Percentiles rank a stretch among this genome's conserved stretches.
phyloP scores from a whole-genome alignment of 30 jellyfish, hydroid and myxozoan genomes.

The Chironex yamaguchii region DNA sequence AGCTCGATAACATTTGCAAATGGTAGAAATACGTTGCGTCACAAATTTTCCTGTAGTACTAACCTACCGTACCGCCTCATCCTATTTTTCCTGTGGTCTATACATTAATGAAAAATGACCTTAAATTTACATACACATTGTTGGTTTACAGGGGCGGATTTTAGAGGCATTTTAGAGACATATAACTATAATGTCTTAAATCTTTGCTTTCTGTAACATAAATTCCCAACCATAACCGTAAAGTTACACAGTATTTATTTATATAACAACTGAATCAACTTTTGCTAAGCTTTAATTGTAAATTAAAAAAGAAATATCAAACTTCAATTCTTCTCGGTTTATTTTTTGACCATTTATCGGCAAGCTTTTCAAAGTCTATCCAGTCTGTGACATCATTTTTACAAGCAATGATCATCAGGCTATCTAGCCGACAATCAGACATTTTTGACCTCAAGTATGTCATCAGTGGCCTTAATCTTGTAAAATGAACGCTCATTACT shows the following conservation, averaged over 20 bases:
- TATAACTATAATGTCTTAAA: neutral
- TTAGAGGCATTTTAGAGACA: no score
- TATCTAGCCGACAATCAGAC: slow-evolving; percentile 24
- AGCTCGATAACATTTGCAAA: no score
- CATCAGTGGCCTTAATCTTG: no score
- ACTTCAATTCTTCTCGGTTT: slow-evolving; percentile 19
- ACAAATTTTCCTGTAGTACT: no score
- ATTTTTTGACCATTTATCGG: slow-evolving; percentile 31
- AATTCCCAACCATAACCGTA: neutral
- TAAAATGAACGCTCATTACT: no score
- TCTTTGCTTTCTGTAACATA: slow-evolving; percentile 3
- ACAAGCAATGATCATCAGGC: slow-evolving; percentile 27
- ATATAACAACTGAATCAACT: neutral
- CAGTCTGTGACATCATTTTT: slow-evolving; percentile 14
- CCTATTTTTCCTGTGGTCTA: no score
- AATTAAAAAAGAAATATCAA: slow-evolving; percentile 1
- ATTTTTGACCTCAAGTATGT: slow-evolving; percentile 15
- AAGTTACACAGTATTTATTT: neutral
- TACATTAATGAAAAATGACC: no score
- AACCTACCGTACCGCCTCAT: no score
- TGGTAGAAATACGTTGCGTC: no score
- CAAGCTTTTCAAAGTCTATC: slow-evolving; percentile 17
- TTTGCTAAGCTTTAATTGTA: no score
- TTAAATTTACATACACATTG: no score
- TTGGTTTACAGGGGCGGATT: no score